These are phyloP conservation scores for Muscina levida DNA, from an alignment of 2,888 invertebrate genomes.

Conservation along the genomic window DNA sequence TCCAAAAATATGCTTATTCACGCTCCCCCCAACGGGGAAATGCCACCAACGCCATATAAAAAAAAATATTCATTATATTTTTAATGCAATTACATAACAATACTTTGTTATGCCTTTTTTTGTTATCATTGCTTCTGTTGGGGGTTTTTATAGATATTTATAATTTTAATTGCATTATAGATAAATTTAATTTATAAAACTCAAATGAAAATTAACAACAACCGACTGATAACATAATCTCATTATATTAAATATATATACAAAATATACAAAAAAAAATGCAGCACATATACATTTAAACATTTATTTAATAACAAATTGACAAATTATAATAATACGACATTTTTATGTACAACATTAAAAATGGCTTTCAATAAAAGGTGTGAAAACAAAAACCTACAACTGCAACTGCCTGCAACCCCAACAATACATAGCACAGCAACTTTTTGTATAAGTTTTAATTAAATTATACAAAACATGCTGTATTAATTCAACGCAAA, in stretches of 20 bases:
- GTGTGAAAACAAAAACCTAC: too few relatives aligned
- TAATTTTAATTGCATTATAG: slow-evolving; percentile 63
- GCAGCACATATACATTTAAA: neutral
- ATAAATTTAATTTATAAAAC: slow-evolving; percentile 52
- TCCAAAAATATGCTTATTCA: too few relatives aligned
- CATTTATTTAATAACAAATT: slow-evolving; percentile 48
- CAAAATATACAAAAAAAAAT: too few relatives aligned
- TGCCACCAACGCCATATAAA: too few relatives aligned
- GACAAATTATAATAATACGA: slow-evolving; percentile 65
- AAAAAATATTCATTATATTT: too few relatives aligned
- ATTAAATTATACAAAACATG: slow-evolving; percentile 63
- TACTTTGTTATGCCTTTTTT: neutral
- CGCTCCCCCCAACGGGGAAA: too few relatives aligned
- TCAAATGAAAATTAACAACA: slow-evolving; percentile 28
- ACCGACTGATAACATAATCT: slow-evolving; percentile 60
- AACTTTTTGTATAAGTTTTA: too few relatives aligned
- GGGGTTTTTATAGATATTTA: slow-evolving; percentile 36
- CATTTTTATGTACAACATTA: neutral
- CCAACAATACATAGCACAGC: too few relatives aligned
- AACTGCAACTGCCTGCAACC: too few relatives aligned
- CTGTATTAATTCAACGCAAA: slow-evolving; percentile 55
- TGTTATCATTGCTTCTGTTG: slow-evolving; percentile 13
- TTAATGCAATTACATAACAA: slow-evolving; percentile 2
- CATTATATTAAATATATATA: slow-evolving; percentile 45
- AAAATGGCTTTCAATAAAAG: slow-evolving; percentile 27